Evolutionary conservation across 2,113 vertebrate genomes (phyloP).

Genomic region (Kobus ellipsiprymnus): DNA sequence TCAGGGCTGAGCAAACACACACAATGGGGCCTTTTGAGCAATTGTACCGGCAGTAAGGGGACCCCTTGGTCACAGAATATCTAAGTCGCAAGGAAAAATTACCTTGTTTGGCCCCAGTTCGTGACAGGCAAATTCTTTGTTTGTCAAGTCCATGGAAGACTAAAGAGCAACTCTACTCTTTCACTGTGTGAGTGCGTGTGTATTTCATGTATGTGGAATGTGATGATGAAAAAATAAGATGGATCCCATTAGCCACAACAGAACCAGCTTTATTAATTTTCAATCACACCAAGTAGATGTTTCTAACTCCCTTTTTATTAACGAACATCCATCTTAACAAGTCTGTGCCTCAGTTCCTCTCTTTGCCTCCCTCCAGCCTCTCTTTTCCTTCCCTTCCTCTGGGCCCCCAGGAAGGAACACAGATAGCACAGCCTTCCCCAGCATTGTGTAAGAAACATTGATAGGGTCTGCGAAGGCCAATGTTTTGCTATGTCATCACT

Average conservation of each 20-base stretch:
- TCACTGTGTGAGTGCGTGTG: neutral
- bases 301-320: neutral
- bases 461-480: neutral
- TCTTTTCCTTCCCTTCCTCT: neutral
- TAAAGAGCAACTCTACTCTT: neutral
- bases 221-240: neutral
- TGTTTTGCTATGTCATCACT: neutral
- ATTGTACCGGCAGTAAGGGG: neutral
- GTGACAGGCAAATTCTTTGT: neutral
- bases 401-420: neutral
- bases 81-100: neutral
- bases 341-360: neutral
- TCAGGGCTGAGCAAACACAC: neutral
- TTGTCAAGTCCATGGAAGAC: neutral
- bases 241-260: neutral
- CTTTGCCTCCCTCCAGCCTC: neutral
- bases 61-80: neutral
- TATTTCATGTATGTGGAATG: neutral
- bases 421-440: neutral
- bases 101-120: neutral
- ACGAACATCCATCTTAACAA: neutral
- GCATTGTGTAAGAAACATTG: neutral
- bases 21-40: neutral
- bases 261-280: neutral
- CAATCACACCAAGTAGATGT: neutral